Percentiles rank a stretch among this genome's conserved stretches.
These are phyloP conservation scores for Doris montereyensis DNA, from an alignment of 2,888 invertebrate species.

Conservation along the genomic window DNA sequence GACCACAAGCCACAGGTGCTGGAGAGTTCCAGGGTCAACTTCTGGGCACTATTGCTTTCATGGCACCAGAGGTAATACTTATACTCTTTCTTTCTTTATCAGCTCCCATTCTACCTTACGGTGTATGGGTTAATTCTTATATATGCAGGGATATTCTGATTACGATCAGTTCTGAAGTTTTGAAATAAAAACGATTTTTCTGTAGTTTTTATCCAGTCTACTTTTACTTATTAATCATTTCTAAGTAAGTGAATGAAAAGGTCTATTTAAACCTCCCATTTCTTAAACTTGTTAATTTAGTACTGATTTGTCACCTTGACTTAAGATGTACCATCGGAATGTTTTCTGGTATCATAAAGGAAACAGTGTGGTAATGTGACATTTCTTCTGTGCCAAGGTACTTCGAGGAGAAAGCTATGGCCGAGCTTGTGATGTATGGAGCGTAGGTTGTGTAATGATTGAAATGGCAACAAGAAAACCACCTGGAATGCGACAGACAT, in stretches of 20 bases:
- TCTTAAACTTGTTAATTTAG: too few species aligned
- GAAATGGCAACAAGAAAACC: conserved; percentile 75
- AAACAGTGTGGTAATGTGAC: too few species aligned
- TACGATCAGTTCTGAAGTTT: neutral
- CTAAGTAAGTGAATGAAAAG: neutral
- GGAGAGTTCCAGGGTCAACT: conserved; percentile 75
- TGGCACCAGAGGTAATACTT: conserved; percentile 74
- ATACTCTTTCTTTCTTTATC: too few species aligned
- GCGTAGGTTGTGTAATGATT: conserved; percentile 74
- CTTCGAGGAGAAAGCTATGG: conserved; percentile 74
- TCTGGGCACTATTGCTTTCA: conserved; percentile 75
- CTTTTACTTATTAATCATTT: neutral
- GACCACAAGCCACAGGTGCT: conserved; percentile 71
- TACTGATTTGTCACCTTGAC: too few species aligned
- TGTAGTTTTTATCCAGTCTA: neutral
- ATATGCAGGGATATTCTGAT: neutral
- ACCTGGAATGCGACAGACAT: conserved; percentile 74
- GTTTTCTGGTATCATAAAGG: too few species aligned
- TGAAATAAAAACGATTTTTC: neutral
- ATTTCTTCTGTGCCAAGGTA: too few species aligned
- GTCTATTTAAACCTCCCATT: too few species aligned
- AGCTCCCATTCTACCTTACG: too few species aligned
- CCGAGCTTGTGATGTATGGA: conserved; percentile 75
- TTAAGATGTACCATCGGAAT: too few species aligned
- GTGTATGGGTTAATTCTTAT: neutral